Evolutionary conservation across 2,888 invertebrate species (phyloP).

Genomic region (Machimus rusticus): DNA sequence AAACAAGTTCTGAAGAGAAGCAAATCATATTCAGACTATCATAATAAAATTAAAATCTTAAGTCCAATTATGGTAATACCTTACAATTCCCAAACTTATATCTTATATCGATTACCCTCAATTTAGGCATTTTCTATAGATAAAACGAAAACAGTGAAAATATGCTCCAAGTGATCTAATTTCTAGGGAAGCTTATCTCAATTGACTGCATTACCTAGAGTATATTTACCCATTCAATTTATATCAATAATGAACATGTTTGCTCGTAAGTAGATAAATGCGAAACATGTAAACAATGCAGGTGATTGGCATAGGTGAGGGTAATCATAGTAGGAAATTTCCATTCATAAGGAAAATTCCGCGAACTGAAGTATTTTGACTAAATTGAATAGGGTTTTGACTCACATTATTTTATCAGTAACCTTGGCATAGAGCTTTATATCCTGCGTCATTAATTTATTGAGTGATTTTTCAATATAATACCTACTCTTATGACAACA

Average conservation of each 20-base stretch:
- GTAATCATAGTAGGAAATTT: background rate
- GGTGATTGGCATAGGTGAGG: background rate
- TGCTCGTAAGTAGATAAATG: background rate
- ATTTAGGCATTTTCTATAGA: background rate
- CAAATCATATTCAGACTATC: too few species aligned
- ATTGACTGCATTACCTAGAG: background rate
- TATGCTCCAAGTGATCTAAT: background rate
- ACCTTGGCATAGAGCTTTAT: background rate
- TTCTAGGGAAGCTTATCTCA: background rate
- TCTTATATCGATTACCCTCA: background rate
- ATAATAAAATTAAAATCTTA: too few species aligned
- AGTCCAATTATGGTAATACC: too few species aligned
- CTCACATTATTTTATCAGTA: background rate
- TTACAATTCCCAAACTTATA: background rate
- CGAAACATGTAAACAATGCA: background rate
- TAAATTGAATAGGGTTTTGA: background rate
- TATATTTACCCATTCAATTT: background rate
- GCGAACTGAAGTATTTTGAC: background rate
- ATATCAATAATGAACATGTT: background rate
- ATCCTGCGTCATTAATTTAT: background rate
- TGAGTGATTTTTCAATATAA: background rate
- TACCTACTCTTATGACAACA: background rate
- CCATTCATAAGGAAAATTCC: background rate
- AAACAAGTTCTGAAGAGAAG: too few species aligned
- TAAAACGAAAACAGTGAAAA: background rate